Conservation (phyloP, 1,140 invertebrate genomes). For the Neodiprion virginianus region DNA sequence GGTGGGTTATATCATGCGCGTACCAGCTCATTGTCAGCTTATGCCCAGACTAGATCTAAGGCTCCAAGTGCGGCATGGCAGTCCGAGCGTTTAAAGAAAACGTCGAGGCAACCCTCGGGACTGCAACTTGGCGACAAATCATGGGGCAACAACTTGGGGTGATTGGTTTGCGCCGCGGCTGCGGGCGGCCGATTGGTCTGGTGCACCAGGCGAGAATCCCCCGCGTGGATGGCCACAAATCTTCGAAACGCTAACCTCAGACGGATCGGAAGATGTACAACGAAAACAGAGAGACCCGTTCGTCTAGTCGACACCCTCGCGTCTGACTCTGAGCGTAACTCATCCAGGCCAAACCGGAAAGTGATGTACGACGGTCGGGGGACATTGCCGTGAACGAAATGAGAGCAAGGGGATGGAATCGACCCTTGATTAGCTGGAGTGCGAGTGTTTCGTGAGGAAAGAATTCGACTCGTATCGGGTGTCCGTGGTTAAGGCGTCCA, state of each 20-base stretch:
- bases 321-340: constrained; percentile 32
- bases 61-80: too few species aligned
- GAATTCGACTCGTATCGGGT: constrained; percentile 16
- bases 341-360: constrained; percentile 31
- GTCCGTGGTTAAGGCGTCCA: not conserved
- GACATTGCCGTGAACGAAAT: constrained; percentile 27
- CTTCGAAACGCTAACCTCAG: constrained; percentile 31
- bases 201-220: not conserved
- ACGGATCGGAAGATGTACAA: constrained; percentile 41
- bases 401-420: not conserved
- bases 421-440: constrained; percentile 34
- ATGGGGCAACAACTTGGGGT: not conserved
- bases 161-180: not conserved
- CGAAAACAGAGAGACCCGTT: constrained; percentile 34
- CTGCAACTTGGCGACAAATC: not conserved
- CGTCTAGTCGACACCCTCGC: constrained; percentile 23
- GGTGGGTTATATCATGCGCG: too few species aligned
- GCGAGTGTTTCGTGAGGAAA: constrained; percentile 22
- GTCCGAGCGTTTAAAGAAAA: too few species aligned
- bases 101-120: too few species aligned
- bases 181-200: not conserved
- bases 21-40: too few species aligned
- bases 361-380: constrained; percentile 45
- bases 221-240: not conserved
- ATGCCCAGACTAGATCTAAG: too few species aligned